These are phyloP conservation scores for Clarias laeviceps DNA, from an alignment of 2,797 vertebrate species.

Conservation along the genomic window DNA sequence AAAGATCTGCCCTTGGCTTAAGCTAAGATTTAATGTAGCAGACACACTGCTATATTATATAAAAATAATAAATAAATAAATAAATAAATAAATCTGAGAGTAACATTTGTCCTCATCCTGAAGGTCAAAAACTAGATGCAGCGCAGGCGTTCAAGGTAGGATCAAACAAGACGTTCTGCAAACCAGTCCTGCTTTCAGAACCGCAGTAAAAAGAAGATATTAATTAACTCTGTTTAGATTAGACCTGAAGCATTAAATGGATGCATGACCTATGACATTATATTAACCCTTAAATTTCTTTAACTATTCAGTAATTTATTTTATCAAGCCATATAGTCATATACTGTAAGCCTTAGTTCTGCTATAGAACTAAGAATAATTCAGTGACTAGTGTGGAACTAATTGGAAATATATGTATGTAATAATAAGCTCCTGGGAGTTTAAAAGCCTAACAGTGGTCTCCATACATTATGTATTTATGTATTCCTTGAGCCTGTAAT, in stretches of 20 bases:
- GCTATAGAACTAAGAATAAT: not conserved
- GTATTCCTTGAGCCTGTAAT: not conserved
- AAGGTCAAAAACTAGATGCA: not conserved
- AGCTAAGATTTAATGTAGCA: not conserved
- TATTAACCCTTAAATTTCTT: not conserved
- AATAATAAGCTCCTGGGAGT: not conserved
- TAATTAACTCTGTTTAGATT: not conserved
- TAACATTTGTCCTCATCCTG: not conserved
- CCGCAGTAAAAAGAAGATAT: not conserved
- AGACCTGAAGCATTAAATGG: not conserved
- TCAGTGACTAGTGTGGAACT: not conserved
- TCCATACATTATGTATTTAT: not conserved
- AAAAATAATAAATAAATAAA: slow-evolving; percentile 9
- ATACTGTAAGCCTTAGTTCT: not conserved
- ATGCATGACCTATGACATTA: not conserved
- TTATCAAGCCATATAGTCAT: not conserved
- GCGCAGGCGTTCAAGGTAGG: not conserved
- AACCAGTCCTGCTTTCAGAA: not conserved
- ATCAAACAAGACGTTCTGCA: not conserved
- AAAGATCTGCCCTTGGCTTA: slow-evolving; percentile 17
- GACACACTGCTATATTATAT: not conserved
- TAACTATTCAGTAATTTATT: not conserved
- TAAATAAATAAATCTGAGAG: not conserved
- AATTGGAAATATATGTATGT: not conserved
- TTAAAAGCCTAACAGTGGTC: not conserved